Percentiles rank a stretch among this genome's conserved stretches.
Conservation (phyloP, 1,140 invertebrate species). For the Orussus abietinus region DNA sequence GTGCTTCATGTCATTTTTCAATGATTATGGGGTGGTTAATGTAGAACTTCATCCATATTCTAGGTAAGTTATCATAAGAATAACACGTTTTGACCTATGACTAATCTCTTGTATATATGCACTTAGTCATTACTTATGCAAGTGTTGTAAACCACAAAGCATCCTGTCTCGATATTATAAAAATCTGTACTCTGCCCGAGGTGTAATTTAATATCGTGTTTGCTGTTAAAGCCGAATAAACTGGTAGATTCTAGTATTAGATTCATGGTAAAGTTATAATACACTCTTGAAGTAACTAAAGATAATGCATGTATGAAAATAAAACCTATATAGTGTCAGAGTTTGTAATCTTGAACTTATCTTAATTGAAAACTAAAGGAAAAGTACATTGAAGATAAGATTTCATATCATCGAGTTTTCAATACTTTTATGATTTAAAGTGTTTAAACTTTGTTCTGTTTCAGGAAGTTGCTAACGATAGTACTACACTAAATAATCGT, state of each 20-base stretch:
- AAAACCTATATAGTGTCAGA: no score
- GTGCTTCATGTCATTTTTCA: constrained; percentile 7
- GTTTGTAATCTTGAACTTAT: no score
- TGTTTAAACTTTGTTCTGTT: constrained; percentile 1
- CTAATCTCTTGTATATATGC: background rate
- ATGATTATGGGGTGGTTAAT: no score
- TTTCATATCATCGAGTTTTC: constrained; percentile 4
- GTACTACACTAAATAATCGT: constrained; percentile 7
- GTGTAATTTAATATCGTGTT: no score
- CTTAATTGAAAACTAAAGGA: background rate
- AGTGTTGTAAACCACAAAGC: background rate
- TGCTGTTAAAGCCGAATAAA: no score
- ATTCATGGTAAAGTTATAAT: no score
- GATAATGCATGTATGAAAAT: no score
- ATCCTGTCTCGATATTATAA: background rate
- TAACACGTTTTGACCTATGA: constrained; percentile 1
- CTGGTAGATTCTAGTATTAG: no score
- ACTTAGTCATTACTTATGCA: background rate
- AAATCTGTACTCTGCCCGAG: background rate
- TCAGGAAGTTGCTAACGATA: constrained; percentile 2
- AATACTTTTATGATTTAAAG: constrained; percentile 9
- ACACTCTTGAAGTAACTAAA: no score
- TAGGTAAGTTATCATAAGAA: constrained; percentile 3
- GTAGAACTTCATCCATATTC: background rate
- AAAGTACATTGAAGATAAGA: background rate